phyloP scores from a whole-genome alignment of 2,113 vertebrate genomes.

The Pontoporia blainvillei region DNA sequence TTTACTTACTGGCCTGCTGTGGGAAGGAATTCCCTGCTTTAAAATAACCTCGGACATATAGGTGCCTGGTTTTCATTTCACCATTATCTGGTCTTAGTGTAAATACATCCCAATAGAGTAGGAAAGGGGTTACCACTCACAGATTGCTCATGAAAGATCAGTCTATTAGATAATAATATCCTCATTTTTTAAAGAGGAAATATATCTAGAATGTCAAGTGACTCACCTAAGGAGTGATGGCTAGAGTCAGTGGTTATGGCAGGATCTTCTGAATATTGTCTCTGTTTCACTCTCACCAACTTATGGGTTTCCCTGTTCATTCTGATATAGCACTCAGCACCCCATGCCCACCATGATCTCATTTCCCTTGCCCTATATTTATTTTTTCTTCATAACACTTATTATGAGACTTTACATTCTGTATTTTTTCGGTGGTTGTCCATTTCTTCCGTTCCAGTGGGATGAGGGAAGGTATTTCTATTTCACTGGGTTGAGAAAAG shows the following conservation, averaged over 20 bases:
- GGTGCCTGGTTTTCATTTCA: background rate
- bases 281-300: background rate
- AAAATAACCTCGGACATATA: background rate
- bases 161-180: background rate
- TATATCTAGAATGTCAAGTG: background rate
- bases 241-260: background rate
- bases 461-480: background rate
- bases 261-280: background rate
- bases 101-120: background rate
- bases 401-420: background rate
- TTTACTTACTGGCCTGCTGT: background rate
- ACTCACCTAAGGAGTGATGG: background rate
- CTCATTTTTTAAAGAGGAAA: conserved; percentile 4
- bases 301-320: background rate
- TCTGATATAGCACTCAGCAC: background rate
- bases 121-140: background rate
- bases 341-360: background rate
- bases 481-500: background rate
- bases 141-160: background rate
- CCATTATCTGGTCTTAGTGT: background rate
- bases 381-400: background rate
- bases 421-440: background rate
- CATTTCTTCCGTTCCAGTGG: background rate
- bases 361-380: background rate
- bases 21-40: background rate